Percentiles rank a stretch among this genome's conserved stretches.
phyloP scores from a whole-genome alignment of 92 coral and sea anemone species.

The Heliopora coerulea region DNA sequence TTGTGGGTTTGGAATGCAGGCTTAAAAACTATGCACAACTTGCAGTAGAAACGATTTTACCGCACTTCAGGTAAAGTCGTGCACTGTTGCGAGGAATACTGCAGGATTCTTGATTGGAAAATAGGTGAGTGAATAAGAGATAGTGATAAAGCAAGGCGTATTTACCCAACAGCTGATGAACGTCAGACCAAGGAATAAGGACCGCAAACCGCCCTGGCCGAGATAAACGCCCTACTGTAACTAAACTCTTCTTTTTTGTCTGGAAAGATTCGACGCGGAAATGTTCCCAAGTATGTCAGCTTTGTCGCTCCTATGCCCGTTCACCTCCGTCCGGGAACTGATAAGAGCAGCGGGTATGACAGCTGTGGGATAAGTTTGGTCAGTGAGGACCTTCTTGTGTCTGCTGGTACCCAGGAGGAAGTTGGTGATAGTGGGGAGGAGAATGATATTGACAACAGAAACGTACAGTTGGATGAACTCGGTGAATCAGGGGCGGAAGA shows the following conservation, averaged over 20 bases:
- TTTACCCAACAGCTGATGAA: no score
- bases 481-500: not conserved
- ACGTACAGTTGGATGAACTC: not conserved
- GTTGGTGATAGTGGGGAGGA: constrained; percentile 31
- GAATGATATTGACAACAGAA: constrained; percentile 9
- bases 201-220: no score
- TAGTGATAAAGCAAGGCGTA: no score
- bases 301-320: constrained; percentile 55
- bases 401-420: constrained; percentile 33
- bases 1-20: no score
- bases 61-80: no score
- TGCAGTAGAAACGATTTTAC: no score
- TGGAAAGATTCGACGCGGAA: constrained; percentile 68
- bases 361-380: constrained; percentile 33
- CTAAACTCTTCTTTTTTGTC: not conserved
- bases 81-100: no score
- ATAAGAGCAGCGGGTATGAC: constrained; percentile 15
- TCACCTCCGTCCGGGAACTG: constrained; percentile 37
- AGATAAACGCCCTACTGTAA: no score
- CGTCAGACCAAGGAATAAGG: no score
- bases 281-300: constrained; percentile 75
- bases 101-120: no score
- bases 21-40: no score
- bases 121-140: no score
- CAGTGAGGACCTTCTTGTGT: constrained; percentile 37